Conservation (phyloP, 2,113 vertebrate genomes). For the Lophochroa leadbeateri region DNA sequence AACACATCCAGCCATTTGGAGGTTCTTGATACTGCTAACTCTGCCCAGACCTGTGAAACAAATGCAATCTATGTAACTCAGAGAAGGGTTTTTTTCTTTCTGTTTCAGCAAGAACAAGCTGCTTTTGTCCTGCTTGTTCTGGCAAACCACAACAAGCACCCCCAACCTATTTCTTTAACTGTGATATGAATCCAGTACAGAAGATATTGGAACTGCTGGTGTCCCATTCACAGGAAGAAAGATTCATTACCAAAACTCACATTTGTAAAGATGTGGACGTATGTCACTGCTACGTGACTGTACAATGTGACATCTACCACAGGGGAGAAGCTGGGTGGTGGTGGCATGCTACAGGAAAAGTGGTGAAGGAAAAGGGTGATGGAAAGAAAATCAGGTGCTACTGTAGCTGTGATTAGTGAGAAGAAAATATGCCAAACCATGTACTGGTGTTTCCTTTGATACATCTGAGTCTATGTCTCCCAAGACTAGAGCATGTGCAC, state of each 20-base stretch:
- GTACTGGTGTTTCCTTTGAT: conserved; percentile 1
- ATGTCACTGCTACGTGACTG: background rate
- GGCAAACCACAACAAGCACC: background rate
- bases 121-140: background rate
- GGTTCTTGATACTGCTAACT: background rate
- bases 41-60: background rate
- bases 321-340: background rate
- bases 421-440: conserved; percentile 3
- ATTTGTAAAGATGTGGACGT: background rate
- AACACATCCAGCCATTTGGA: background rate
- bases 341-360: background rate
- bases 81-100: background rate
- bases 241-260: background rate
- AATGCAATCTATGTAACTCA: background rate
- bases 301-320: background rate
- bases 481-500: background rate
- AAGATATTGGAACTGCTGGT: background rate
- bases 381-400: background rate
- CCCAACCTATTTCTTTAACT: background rate
- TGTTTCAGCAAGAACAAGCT: background rate
- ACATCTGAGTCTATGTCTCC: background rate
- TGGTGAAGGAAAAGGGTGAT: background rate
- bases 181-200: background rate
- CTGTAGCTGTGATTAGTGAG: background rate
- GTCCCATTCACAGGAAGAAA: background rate